Conservation (phyloP, 1,140 invertebrate species). For the Matsumurasca onukii region DNA sequence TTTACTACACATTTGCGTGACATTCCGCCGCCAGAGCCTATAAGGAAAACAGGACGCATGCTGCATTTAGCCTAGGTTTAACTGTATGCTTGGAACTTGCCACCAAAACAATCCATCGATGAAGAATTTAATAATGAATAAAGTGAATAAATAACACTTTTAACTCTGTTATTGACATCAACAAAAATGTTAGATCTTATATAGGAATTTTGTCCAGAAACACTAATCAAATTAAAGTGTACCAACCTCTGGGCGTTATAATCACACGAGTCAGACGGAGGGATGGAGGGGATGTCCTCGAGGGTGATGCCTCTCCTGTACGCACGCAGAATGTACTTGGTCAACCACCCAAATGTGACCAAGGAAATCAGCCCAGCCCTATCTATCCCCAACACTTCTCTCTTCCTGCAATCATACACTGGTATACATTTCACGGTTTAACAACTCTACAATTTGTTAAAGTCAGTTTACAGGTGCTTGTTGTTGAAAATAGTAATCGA, state of each 20-base stretch:
- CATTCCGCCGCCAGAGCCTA: no score
- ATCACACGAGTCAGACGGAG: constrained; percentile 54
- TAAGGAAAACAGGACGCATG: no score
- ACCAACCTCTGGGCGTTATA: constrained; percentile 51
- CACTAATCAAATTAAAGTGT: no score
- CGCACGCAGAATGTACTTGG: constrained; percentile 56
- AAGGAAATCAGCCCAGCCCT: constrained; percentile 56
- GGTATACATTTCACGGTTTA: constrained; percentile 14
- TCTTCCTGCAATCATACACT: constrained; percentile 38
- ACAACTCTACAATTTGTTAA: neutral
- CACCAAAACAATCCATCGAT: no score
- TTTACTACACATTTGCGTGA: no score
- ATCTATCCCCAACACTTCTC: constrained; percentile 50
- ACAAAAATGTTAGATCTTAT: no score
- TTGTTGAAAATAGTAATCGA: neutral
- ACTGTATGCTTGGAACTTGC: no score
- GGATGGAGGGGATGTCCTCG: constrained; percentile 53
- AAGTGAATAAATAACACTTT: no score
- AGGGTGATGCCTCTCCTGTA: constrained; percentile 52
- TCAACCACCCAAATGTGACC: constrained; percentile 60
- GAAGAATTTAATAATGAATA: no score
- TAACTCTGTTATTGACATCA: no score
- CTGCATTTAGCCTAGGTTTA: no score
- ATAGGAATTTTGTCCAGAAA: no score
- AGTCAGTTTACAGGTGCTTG: neutral